Base-by-base conservation (phyloP, 1,140 invertebrate genomes). In the Heterodera schachtii region DNA sequence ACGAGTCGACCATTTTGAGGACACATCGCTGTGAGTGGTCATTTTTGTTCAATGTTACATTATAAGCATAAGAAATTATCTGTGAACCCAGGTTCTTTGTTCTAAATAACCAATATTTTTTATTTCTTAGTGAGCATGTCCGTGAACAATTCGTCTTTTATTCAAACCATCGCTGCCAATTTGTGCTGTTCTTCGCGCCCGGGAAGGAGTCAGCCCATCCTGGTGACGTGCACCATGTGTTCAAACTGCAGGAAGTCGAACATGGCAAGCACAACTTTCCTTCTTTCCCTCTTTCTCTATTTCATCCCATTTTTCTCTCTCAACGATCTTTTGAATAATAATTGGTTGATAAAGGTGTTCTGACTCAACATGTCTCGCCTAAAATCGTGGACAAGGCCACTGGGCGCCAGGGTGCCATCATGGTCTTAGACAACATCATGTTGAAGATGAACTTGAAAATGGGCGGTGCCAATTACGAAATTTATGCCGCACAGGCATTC, bases 401-500 rank as follows among this genome's bases (percentile, higher is more conserved):
- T 44, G 73, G 74, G 13, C 57, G 57, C 44, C 41, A 73, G 21
- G 82, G 81, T 7, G 81, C 46, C 47, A 67, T 64, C 31, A 73
- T 82, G 67, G 80, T 82, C 6, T 21, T 82, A 5, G 81, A 82
- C 57, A 83, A 83, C 46, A 73, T 83, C 16, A 19, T 83, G 52
- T 16, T 83, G 82, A 83, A 83, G 49, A 84, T 74, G n/a, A 82
- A 83, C 73, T n/a, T 84, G 41, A 83, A 83, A 21, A 21, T 83
- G 74, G 82, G 82, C 16, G 82, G 82, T 11, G 57, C 66, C 52
- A 83, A 83, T 43, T 75, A 84, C 44, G 64, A 74, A 21, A 11
- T 81, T 11, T 47, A 43, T n/a, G 75, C 80, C 6, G 49, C 80
- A 9, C 47, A 69, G 2, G 49, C 43, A 3, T 78, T 81, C 43